These are phyloP conservation scores for Stercorarius parasiticus DNA, from an alignment of 2,113 vertebrate genomes.

Conservation along the genomic window DNA sequence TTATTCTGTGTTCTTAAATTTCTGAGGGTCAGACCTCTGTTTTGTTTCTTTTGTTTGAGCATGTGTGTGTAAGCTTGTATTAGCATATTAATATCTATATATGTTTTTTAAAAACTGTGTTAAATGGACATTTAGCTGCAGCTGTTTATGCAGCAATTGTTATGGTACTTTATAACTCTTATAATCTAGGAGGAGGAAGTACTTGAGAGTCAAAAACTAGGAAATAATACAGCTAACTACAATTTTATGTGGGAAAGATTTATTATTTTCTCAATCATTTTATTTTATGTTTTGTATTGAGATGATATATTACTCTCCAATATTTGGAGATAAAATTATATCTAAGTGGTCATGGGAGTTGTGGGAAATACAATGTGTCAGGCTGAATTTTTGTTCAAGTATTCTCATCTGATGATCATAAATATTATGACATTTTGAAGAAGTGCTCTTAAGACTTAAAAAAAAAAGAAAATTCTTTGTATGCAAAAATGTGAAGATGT, in stretches of 20 bases:
- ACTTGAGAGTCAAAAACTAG: slow-evolving; percentile 41
- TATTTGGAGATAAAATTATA: slow-evolving; percentile 12
- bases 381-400: slow-evolving; percentile 22
- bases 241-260: not conserved
- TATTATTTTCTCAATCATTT: not conserved
- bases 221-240: slow-evolving; percentile 35
- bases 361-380: not conserved
- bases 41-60: not conserved
- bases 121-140: slow-evolving; percentile 39
- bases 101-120: not conserved
- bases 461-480: not conserved
- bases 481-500: not conserved
- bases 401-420: slow-evolving; percentile 28
- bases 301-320: not conserved
- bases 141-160: slow-evolving; percentile 31
- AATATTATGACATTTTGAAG: slow-evolving; percentile 60
- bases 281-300: not conserved
- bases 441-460: slow-evolving; percentile 34
- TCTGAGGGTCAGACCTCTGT: not conserved
- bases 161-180: slow-evolving; percentile 34
- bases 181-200: slow-evolving; percentile 13
- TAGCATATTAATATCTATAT: not conserved
- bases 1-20: not conserved
- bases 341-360: slow-evolving; percentile 4
- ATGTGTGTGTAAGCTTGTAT: not conserved